Base-by-base conservation (phyloP, 2,797 vertebrate species). In the Decapterus maruadsi region DNA sequence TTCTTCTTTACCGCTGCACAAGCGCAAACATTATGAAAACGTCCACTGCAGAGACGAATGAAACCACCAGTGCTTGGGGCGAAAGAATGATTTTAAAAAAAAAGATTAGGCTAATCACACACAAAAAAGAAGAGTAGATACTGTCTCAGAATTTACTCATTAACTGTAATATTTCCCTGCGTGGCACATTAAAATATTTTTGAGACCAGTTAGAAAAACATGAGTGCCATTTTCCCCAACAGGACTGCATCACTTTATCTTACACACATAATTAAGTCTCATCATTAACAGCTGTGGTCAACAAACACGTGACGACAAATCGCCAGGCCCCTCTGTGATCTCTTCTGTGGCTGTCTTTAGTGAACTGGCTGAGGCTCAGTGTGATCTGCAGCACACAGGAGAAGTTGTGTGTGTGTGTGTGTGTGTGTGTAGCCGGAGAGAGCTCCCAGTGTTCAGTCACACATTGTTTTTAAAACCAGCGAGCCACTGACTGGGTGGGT, bases 401-500 rank as follows among this genome's bases (percentile, higher is more conserved):
- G 71, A 72, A 58, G 70, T 66, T 75, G 62, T 29, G 40, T 50
- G 64, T 69, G 12, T 56, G 12, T 75, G 62, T 29, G 40, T 50
- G 64, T 69, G 12, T 56, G 12, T 69, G 12, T 56, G 12, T 56
- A 17, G 36, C 17, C 65, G 9, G 62, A 53, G 38, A 82, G 65
- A 78, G 71, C 70, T 57, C 36, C 38, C 72, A 46, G 82, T 85
- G 85, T 79, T 46, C 20, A 80, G 79, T 51, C 59, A 78, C 84
- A 86, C 69, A 79, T 54, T 81, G 78, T 78, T 86, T 87, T 79
- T 79, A 36, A 48, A 88, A 80, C 14, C 81, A 77, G 80, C 57
- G 50, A 45, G 68, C 78, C 76, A 87, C 92, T 89, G 92, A 87
- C 92, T 89, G 92, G 93, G 92, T 91, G 93, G 91, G 91, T 94